Conservation (phyloP, 1,140 invertebrate species). For the Aplysia californica region DNA sequence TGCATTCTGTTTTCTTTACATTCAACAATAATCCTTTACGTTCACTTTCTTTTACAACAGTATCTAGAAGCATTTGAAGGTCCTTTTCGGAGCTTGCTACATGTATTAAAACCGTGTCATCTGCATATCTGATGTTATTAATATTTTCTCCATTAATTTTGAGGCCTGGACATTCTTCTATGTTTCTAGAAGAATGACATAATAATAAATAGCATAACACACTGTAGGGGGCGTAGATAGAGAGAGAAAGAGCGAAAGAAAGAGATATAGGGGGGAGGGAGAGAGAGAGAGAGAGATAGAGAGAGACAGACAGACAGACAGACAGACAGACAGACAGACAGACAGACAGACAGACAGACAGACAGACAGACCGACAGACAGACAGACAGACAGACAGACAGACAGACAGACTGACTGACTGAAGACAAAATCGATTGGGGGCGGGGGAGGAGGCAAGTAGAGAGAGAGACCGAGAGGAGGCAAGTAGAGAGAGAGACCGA, state of each 20-base stretch:
- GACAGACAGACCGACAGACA: neutral
- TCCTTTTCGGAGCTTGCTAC: neutral
- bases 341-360: constrained; percentile 1
- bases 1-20: too few relatives aligned
- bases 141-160: too few relatives aligned
- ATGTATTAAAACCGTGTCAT: too few relatives aligned
- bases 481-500: too few relatives aligned
- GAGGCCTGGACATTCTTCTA: too few relatives aligned
- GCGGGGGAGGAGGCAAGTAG: too few relatives aligned
- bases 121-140: neutral
- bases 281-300: neutral
- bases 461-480: too few relatives aligned
- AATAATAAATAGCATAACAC: neutral
- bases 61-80: neutral
- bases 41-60: neutral
- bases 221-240: neutral
- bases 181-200: neutral
- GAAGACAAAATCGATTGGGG: too few relatives aligned
- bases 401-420: too few relatives aligned
- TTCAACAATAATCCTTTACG: too few relatives aligned
- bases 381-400: too few relatives aligned
- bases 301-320: neutral
- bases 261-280: neutral
- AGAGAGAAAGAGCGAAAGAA: neutral
- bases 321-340: constrained; percentile 1